These are phyloP conservation scores for Dione juno DNA, from an alignment of 2,888 invertebrate genomes.

Conservation along the genomic window DNA sequence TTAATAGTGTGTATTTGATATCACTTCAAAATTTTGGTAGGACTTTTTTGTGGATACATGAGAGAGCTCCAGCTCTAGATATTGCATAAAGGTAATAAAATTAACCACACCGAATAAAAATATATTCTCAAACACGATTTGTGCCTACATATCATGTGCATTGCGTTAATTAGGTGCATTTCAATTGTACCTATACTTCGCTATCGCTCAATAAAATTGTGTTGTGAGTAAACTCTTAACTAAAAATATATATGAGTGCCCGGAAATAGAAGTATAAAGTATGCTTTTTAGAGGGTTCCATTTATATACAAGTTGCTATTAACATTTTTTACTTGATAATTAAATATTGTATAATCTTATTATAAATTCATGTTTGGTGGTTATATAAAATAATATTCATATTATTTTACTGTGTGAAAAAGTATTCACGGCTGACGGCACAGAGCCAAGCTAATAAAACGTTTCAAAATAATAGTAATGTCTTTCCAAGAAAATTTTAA, in stretches of 20 bases:
- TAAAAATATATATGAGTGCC: not conserved
- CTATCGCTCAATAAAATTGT: not conserved
- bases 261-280: not conserved
- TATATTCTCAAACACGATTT: no score
- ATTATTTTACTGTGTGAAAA: not conserved
- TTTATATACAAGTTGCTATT: not conserved
- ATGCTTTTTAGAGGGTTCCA: not conserved
- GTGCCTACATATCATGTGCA: no score
- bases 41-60: no score
- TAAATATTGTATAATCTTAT: not conserved
- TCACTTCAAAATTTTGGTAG: not conserved
- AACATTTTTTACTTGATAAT: not conserved
- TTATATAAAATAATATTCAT: not conserved
- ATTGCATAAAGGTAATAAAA: no score
- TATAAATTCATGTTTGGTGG: not conserved
- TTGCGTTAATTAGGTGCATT: no score
- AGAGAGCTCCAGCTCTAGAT: no score
- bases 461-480: not conserved
- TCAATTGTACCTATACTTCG: no score
- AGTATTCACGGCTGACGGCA: not conserved
- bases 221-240: not conserved
- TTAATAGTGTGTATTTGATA: not conserved
- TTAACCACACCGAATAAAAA: not conserved
- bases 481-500: not conserved
- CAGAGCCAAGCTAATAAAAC: slow-evolving; percentile 10